Conservation (phyloP, 2,888 invertebrate species). For the Drepana falcataria region DNA sequence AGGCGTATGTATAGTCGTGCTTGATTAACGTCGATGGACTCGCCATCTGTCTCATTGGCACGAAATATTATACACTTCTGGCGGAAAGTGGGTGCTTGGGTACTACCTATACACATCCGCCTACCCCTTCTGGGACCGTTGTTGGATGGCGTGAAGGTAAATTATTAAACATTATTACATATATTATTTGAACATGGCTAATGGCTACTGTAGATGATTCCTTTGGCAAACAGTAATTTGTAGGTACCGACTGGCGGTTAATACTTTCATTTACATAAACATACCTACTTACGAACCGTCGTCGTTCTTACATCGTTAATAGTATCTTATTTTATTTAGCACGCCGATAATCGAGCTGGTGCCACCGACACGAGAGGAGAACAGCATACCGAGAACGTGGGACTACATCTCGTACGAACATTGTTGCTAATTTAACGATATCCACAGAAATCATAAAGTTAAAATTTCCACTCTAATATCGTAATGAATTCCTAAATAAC, state of each 20-base stretch:
- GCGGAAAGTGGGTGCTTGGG: too few species aligned
- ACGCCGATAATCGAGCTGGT: slow-evolving; percentile 8
- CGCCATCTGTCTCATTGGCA: too few species aligned
- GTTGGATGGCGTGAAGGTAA: too few species aligned
- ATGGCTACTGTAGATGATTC: slow-evolving; percentile 5
- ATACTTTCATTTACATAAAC: slow-evolving; percentile 16
- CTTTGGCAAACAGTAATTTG: slow-evolving; percentile 12
- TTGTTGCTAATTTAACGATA: slow-evolving; percentile 45
- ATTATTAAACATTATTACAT: too few species aligned
- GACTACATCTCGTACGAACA: slow-evolving; percentile 46
- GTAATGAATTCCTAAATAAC: slow-evolving; percentile 49
- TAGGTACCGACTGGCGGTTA: slow-evolving; percentile 1
- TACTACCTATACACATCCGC: too few species aligned
- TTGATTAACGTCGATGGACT: too few species aligned
- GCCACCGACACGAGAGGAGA: slow-evolving; percentile 7
- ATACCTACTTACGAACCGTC: slow-evolving; percentile 6
- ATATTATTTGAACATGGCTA: too few species aligned
- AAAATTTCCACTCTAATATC: slow-evolving; percentile 46
- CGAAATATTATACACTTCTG: too few species aligned
- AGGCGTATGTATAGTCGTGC: too few species aligned
- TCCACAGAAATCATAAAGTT: slow-evolving; percentile 52
- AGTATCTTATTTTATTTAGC: slow-evolving; percentile 16
- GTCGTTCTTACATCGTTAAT: slow-evolving; percentile 1
- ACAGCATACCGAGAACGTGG: slow-evolving; percentile 20
- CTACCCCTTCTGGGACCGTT: too few species aligned